Conservation (phyloP, 2,888 invertebrate genomes). For the Cephonodes hylas region DNA sequence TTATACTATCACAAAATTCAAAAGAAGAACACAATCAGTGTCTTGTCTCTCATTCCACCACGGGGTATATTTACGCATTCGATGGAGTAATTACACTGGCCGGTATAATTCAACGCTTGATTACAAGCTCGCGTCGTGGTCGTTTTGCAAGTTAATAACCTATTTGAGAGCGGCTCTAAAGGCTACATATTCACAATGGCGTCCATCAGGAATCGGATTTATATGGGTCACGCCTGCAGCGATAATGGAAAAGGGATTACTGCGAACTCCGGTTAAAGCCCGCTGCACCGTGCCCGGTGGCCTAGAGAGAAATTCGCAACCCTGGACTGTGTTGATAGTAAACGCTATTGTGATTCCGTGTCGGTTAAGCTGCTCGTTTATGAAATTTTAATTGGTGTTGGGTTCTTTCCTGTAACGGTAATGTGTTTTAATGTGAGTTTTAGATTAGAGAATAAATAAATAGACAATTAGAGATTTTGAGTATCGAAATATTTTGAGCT, state of each 20-base stretch:
- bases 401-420: background rate
- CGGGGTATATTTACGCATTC: background rate
- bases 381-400: background rate
- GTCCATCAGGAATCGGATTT: conserved; percentile 51
- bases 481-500: too few species aligned
- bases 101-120: background rate
- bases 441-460: background rate
- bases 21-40: too few species aligned
- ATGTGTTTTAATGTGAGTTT: background rate
- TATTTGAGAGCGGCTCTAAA: conserved; percentile 40
- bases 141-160: conserved; percentile 55
- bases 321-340: background rate
- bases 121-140: conserved; percentile 13
- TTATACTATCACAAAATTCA: too few species aligned
- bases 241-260: conserved; percentile 65
- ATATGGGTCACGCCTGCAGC: conserved; percentile 38
- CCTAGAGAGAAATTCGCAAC: background rate
- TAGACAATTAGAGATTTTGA: too few species aligned
- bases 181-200: conserved; percentile 41
- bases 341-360: background rate
- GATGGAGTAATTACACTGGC: background rate
- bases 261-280: conserved; percentile 31
- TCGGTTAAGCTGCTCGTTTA: background rate
- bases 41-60: too few species aligned
- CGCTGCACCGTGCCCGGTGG: conserved; percentile 4